Percentiles rank a stretch among this genome's conserved stretches.
Evolutionary conservation across 2,113 vertebrate species (phyloP).

Genomic region (Myrmecobius fasciatus): DNA sequence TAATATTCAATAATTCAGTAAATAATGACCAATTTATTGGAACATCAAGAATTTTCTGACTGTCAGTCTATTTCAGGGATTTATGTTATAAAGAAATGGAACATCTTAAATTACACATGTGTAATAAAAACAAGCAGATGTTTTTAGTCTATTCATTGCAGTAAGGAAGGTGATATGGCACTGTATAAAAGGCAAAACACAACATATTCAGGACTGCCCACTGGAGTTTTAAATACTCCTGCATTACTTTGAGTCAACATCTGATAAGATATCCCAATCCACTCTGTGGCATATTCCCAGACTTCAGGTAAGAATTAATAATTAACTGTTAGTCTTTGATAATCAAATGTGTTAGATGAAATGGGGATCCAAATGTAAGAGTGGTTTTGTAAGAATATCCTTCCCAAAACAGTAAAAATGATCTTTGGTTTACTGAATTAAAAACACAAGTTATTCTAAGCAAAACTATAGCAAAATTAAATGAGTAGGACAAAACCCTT

Average conservation of each 20-base stretch:
- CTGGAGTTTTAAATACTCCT: conserved; percentile 68
- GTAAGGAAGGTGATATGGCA: conserved; percentile 77
- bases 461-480: conserved; percentile 55
- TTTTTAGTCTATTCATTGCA: conserved; percentile 71
- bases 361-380: conserved; percentile 55
- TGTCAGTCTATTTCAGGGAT: conserved; percentile 68
- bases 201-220: conserved; percentile 65
- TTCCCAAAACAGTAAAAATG: conserved; percentile 55
- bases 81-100: conserved; percentile 75
- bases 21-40: conserved; percentile 63
- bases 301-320: conserved; percentile 70
- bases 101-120: conserved; percentile 79
- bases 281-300: background rate
- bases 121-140: conserved; percentile 84
- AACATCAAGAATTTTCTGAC: conserved; percentile 71
- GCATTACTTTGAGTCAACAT: conserved; percentile 53
- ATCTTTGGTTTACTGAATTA: conserved; percentile 61
- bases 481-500: conserved; percentile 12
- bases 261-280: conserved; percentile 10
- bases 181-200: conserved; percentile 76
- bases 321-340: conserved; percentile 54
- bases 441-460: conserved; percentile 44
- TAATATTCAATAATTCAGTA: conserved; percentile 42
- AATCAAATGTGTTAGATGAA: conserved; percentile 55
- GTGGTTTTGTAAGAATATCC: conserved; percentile 27